Evolutionary conservation across 2,113 vertebrate genomes (phyloP).

Genomic region (Coptodon bakossiorum): DNA sequence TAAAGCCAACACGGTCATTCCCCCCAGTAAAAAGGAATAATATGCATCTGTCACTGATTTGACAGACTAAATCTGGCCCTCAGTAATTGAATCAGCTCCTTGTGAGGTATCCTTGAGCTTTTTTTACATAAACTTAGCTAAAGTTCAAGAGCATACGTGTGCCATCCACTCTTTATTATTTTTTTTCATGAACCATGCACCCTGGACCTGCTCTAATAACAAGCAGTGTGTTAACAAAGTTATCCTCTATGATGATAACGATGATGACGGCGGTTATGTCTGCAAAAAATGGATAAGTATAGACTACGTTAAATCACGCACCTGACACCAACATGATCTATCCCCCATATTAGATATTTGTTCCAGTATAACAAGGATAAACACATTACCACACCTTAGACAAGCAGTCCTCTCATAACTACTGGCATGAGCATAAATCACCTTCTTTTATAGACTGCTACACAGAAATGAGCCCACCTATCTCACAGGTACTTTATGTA

Average conservation of each 20-base stretch:
- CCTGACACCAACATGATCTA: background rate
- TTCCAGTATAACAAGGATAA: constrained; percentile 1
- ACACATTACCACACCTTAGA: background rate
- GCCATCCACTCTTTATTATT: background rate
- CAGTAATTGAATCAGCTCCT: constrained; percentile 23
- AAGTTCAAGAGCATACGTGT: background rate
- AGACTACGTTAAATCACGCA: background rate
- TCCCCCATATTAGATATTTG: background rate
- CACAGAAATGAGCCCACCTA: background rate
- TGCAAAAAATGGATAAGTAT: background rate
- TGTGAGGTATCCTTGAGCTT: background rate
- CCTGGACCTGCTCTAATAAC: background rate
- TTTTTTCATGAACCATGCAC: background rate
- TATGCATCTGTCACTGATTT: constrained; percentile 48
- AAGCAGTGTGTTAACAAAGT: background rate
- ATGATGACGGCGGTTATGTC: background rate
- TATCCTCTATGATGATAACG: background rate
- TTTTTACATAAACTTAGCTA: background rate
- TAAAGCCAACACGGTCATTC: constrained; percentile 4
- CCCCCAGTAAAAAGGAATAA: constrained; percentile 4
- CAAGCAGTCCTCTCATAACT: background rate
- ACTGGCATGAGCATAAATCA: constrained; percentile 18
- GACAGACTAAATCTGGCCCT: constrained; percentile 13
- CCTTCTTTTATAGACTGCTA: background rate
- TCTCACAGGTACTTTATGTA: background rate